These are phyloP conservation scores for Drosophila putrida DNA, from an alignment of 2,888 invertebrate genomes.

Conservation along the genomic window DNA sequence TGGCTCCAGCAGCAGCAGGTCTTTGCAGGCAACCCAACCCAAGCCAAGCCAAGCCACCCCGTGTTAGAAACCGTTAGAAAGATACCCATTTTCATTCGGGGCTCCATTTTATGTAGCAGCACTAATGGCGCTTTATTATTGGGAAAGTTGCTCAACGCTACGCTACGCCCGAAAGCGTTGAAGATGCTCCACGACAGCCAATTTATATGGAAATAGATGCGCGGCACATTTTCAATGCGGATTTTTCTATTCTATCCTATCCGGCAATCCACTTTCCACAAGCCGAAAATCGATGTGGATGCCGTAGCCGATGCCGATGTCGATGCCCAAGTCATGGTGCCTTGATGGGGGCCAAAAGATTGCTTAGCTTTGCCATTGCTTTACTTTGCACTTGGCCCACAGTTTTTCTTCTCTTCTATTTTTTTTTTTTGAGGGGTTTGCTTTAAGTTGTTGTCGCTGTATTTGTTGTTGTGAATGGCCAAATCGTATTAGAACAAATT, in stretches of 20 bases:
- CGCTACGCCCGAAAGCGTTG: slow-evolving; percentile 55
- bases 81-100: slow-evolving; percentile 29
- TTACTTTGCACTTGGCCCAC: slow-evolving; percentile 59
- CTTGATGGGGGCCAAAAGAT: slow-evolving; percentile 55
- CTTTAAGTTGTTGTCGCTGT: background rate
- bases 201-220: slow-evolving; percentile 82
- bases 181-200: slow-evolving; percentile 67
- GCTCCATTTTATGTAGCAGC: slow-evolving; percentile 78
- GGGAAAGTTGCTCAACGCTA: slow-evolving; percentile 73
- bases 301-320: slow-evolving; percentile 31
- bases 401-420: background rate
- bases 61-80: background rate
- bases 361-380: slow-evolving; percentile 56
- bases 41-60: background rate
- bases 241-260: slow-evolving; percentile 47
- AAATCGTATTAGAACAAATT: slow-evolving; percentile 68
- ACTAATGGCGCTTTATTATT: slow-evolving; percentile 83
- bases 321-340: slow-evolving; percentile 10
- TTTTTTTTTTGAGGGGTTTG: background rate
- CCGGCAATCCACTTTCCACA: slow-evolving; percentile 42
- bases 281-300: slow-evolving; percentile 69
- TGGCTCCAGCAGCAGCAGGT: background rate
- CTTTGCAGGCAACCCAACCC: background rate
- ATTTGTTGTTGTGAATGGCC: slow-evolving; percentile 38
- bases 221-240: slow-evolving; percentile 75